Base-by-base conservation (phyloP, 2,888 invertebrate species). In the Athalia rosae region DNA sequence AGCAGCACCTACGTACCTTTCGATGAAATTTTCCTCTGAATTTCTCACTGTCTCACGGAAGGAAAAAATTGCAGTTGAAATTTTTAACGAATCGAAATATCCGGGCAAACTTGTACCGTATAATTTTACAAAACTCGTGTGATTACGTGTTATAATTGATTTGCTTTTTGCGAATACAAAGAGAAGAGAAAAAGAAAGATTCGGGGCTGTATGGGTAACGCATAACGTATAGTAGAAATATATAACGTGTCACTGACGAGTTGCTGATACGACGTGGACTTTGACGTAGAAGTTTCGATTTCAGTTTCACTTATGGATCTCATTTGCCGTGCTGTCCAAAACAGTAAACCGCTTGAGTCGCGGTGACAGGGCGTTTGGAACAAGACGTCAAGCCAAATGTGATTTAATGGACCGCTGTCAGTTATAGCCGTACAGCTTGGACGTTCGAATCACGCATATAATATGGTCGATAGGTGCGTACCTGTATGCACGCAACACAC, bases 371-470 rank as follows among this genome's bases (percentile, higher is more conserved):
- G 56, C 45, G 71, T 67, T 28, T 71, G 71, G 58, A 71, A 71
- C 58, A 58, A 71, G 58, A 71, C 71, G 58, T 71, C 71, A 71
- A 71, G 58, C 28, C 5, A 56, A 71, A 71, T 71, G 71, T 71
- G 71, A 71, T 71, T 71, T 58, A 71, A 71, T 71, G 71, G 71
- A 58, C 71, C 71, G 71, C 50, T 62, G 74, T 74, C 74, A 74
- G 61, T 74, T 43, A n/a, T n/a, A 6, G 6, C 13, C 28, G 48
- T 61, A 48, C 15, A 58, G 71, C 74, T 74, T 61, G 74, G 74
- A 62, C 48, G 61, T 41, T 74, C 74, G 74, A 13, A 62, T 74
- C 74, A 74, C 61, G 74, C 74, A 61, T 28, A 28, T 28, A 28
- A 28, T 2, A 28, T 28, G 28, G 28, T 28, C 48, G 58, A 56